A percentile compares a stretch with the other conserved stretches of the same genome.
phyloP scores from a whole-genome alignment of 2,888 invertebrate species.

The Andrena marginata region DNA sequence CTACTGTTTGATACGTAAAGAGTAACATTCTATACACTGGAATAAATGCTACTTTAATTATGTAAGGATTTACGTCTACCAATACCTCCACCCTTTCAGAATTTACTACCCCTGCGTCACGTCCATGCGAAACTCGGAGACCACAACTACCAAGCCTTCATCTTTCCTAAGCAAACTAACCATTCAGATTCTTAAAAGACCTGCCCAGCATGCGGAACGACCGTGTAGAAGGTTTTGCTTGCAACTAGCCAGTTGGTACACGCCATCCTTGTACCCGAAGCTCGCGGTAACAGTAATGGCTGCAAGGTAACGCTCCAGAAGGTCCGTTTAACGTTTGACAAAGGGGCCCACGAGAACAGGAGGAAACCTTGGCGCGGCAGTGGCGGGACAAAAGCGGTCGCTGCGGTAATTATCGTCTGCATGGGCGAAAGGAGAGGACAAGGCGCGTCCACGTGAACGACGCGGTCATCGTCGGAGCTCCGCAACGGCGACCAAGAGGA shows the following conservation, averaged over 20 bases:
- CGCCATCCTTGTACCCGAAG: slow-evolving; percentile 61
- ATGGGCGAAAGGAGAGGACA: slow-evolving; percentile 65
- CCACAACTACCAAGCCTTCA: too few species aligned
- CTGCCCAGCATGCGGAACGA: neutral
- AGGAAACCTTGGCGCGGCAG: slow-evolving; percentile 71
- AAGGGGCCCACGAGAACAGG: slow-evolving; percentile 70
- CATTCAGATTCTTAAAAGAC: neutral
- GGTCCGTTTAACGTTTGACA: slow-evolving; percentile 69
- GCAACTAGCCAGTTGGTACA: slow-evolving; percentile 5
- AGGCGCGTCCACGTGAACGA: slow-evolving; percentile 71
- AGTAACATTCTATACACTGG: too few species aligned
- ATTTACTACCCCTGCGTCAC: too few species aligned
- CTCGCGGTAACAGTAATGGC: slow-evolving; percentile 57
- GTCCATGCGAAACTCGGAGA: too few species aligned
- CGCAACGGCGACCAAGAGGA: slow-evolving; percentile 46
- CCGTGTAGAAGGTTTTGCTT: slow-evolving; percentile 8
- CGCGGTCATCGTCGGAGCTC: slow-evolving; percentile 57
- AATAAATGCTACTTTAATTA: too few species aligned
- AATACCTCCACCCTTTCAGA: too few species aligned
- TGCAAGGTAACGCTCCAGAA: slow-evolving; percentile 61
- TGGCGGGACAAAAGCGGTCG: slow-evolving; percentile 80
- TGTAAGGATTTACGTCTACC: too few species aligned
- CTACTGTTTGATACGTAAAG: too few species aligned
- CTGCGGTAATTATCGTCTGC: slow-evolving; percentile 81
- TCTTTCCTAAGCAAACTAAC: neutral